Percentiles rank a stretch among this genome's conserved stretches.
Conservation (phyloP, 1,140 invertebrate species). For the Anastatus disparis region DNA sequence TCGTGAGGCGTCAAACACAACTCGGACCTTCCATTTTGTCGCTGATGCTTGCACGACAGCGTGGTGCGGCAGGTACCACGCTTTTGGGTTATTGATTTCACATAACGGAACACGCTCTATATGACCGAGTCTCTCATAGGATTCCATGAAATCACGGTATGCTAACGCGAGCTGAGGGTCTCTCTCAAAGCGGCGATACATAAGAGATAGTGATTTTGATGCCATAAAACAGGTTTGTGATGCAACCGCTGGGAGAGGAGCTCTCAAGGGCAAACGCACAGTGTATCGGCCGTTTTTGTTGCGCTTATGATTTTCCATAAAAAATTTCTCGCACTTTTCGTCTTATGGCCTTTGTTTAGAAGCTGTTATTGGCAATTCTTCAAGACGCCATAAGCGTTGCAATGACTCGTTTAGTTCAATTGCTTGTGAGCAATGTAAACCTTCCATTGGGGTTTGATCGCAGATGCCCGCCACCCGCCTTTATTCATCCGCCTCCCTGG, state of each 20-base stretch:
- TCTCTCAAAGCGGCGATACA: background rate
- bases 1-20: slow-evolving; percentile 27
- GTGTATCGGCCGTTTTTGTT: background rate
- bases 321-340: slow-evolving; percentile 33
- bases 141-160: slow-evolving; percentile 12
- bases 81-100: background rate
- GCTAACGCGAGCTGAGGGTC: background rate
- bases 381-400: slow-evolving; percentile 37
- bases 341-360: slow-evolving; percentile 19
- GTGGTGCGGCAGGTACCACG: slow-evolving; percentile 35
- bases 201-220: background rate
- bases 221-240: background rate
- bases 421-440: background rate
- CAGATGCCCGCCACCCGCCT: slow-evolving; percentile 25
- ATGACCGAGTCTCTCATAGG: slow-evolving; percentile 22
- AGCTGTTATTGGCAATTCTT: slow-evolving; percentile 10
- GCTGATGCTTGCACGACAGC: background rate
- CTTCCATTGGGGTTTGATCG: no score
- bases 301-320: background rate
- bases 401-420: background rate
- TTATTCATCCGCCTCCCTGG: background rate
- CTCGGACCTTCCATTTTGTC: slow-evolving; percentile 4
- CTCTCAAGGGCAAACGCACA: slow-evolving; percentile 6
- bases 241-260: background rate
- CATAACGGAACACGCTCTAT: background rate